These are phyloP conservation scores for Mustela lutreola DNA, from an alignment of 2,113 vertebrate genomes.

Conservation along the genomic window DNA sequence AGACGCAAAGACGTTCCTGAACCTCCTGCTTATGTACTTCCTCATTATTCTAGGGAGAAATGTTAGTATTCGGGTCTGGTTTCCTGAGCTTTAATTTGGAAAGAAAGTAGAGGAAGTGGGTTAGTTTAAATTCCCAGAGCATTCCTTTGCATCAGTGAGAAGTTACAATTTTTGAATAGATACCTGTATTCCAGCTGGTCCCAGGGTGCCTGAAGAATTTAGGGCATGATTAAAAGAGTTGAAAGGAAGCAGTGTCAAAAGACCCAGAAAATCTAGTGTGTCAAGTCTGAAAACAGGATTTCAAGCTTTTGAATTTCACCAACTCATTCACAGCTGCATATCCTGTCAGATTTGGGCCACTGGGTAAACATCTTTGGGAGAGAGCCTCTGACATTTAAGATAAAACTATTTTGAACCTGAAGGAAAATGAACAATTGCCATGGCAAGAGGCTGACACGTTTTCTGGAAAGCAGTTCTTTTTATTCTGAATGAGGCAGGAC, in stretches of 20 bases:
- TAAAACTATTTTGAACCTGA: conserved; percentile 20
- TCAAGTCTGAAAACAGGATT: conserved; percentile 57
- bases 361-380: background rate
- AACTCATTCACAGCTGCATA: background rate
- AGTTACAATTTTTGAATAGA: conserved; percentile 49
- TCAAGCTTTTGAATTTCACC: conserved; percentile 46
- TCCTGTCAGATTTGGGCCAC: background rate
- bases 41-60: conserved; percentile 31
- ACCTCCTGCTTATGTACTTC: background rate
- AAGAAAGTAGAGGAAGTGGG: conserved; percentile 29
- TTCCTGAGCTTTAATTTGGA: conserved; percentile 36
- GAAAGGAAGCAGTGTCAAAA: conserved; percentile 48
- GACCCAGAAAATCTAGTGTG: conserved; percentile 25
- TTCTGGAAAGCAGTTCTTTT: conserved; percentile 52
- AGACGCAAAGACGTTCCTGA: background rate
- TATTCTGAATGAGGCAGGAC: background rate
- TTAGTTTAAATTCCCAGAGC: conserved; percentile 57
- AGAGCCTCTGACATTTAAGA: background rate
- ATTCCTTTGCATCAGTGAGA: conserved; percentile 28
- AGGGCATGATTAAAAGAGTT: conserved; percentile 54
- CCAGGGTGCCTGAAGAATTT: conserved; percentile 23
- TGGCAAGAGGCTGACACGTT: background rate
- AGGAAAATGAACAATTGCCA: background rate
- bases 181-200: conserved; percentile 44
- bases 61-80: conserved; percentile 1